A percentile compares a stretch with the other conserved stretches of the same genome.
Conservation (phyloP, 1,140 invertebrate species). For the Latrodectus geometricus region DNA sequence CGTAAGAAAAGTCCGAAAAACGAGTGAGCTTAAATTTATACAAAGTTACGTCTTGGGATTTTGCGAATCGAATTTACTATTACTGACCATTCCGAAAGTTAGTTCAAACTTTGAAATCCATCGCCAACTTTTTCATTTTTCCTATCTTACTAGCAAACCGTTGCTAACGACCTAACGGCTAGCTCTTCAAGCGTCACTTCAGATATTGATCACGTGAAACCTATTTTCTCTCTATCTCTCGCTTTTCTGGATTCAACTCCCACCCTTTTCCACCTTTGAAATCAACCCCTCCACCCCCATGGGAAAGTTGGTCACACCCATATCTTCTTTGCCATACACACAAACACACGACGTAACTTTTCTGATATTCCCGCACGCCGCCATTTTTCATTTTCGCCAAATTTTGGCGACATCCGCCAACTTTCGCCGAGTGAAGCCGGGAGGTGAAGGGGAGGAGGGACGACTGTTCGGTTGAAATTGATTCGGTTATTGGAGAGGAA, state of each 20-base stretch:
- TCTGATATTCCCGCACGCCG: not conserved
- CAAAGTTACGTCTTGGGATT: not conserved
- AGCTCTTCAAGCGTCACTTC: not conserved
- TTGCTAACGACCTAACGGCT: slow-evolving; percentile 28
- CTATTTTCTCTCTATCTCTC: slow-evolving; percentile 23
- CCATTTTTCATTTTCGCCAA: slow-evolving; percentile 1
- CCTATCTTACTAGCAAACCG: not conserved
- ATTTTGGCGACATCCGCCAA: not conserved
- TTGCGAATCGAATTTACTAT: not conserved
- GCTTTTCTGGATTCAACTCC: not conserved
- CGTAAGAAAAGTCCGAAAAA: not conserved
- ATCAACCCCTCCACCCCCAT: slow-evolving; percentile 9
- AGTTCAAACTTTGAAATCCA: not conserved
- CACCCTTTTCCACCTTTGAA: not conserved
- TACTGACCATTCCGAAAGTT: not conserved
- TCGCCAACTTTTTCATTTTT: not conserved
- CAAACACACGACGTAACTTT: not conserved
- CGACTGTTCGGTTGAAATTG: slow-evolving; percentile 24
- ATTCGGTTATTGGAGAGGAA: slow-evolving; percentile 42
- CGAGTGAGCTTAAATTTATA: not conserved
- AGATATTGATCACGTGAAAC: slow-evolving; percentile 54
- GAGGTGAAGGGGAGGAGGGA: not conserved
- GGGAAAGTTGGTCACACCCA: slow-evolving; percentile 24
- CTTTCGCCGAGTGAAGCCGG: not conserved
- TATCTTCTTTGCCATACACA: not conserved